phyloP scores from a whole-genome alignment of 2,797 vertebrate species.

The Loriculus beryllinus region DNA sequence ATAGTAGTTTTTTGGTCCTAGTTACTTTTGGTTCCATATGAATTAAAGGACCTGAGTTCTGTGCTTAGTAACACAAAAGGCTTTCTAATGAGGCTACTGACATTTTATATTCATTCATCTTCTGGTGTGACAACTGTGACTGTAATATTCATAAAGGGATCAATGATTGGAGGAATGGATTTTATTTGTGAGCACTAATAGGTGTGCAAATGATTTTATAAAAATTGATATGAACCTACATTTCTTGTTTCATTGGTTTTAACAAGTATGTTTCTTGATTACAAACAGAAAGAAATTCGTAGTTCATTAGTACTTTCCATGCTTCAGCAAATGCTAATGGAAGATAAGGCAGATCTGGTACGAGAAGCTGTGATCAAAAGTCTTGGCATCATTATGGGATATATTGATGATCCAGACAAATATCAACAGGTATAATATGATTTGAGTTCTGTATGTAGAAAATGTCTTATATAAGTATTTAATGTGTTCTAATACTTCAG shows the following conservation, averaged over 20 bases:
- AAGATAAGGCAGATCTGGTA: conserved; percentile 98
- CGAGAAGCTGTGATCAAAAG: conserved; percentile 98
- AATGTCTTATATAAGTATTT: not conserved
- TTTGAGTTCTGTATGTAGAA: not conserved
- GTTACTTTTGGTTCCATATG: not conserved
- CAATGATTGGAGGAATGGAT: not conserved
- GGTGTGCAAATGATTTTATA: not conserved
- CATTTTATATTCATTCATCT: not conserved
- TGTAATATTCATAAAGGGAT: not conserved
- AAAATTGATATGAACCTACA: not conserved
- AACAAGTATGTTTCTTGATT: not conserved
- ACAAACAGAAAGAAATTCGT: conserved; percentile 93
- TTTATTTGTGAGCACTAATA: not conserved
- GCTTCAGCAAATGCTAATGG: conserved; percentile 97
- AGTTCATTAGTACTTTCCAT: conserved; percentile 97
- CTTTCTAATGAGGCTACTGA: not conserved
- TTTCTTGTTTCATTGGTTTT: not conserved
- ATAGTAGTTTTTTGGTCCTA: not conserved
- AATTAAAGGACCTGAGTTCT: not conserved
- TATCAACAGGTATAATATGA: conserved; percentile 87
- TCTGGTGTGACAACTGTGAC: not conserved
- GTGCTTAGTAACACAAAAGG: not conserved
- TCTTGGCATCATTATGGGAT: conserved; percentile 96
- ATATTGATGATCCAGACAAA: conserved; percentile 97
- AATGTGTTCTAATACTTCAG: not conserved